A percentile compares a stretch with the other conserved stretches of the same genome.
Evolutionary conservation across 2,888 invertebrate genomes (phyloP).

Genomic region (Drosophila paranaensis): DNA sequence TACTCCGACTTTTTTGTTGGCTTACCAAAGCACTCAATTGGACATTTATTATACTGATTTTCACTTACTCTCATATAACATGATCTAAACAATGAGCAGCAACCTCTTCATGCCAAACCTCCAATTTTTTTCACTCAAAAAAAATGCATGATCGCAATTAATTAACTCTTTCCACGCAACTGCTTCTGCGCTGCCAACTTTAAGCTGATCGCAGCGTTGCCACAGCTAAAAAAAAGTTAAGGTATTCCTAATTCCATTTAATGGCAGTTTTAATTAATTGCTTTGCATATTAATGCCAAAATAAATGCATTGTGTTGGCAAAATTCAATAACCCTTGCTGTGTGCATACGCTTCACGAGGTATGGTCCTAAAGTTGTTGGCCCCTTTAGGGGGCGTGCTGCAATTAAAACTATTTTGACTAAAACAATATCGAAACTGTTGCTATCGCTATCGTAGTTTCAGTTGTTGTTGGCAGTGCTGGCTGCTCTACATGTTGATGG

Average conservation of each 20-base stretch:
- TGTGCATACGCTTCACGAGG: constrained; percentile 5
- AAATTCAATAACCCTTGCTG: not conserved
- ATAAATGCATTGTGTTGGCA: not conserved
- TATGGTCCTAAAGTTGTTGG: constrained; percentile 27
- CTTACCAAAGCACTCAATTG: too few species aligned
- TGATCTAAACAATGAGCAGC: too few species aligned
- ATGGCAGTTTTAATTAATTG: not conserved
- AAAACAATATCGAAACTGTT: constrained; percentile 73
- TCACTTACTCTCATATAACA: too few species aligned
- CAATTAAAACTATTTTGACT: constrained; percentile 77
- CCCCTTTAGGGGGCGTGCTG: constrained; percentile 38
- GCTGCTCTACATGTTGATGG: constrained; percentile 46
- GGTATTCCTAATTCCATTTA: not conserved
- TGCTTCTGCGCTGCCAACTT: not conserved
- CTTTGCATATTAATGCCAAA: not conserved
- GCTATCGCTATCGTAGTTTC: constrained; percentile 41
- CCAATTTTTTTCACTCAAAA: too few species aligned
- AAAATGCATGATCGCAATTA: too few species aligned
- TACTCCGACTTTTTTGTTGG: not conserved
- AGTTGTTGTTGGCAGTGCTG: constrained; percentile 25
- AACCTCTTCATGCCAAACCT: too few species aligned
- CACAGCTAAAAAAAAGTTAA: not conserved
- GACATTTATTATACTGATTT: too few species aligned
- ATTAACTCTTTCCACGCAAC: not conserved
- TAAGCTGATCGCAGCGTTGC: not conserved